phyloP scores from a whole-genome alignment of 2,888 invertebrate species.

The Andrena marginata region DNA sequence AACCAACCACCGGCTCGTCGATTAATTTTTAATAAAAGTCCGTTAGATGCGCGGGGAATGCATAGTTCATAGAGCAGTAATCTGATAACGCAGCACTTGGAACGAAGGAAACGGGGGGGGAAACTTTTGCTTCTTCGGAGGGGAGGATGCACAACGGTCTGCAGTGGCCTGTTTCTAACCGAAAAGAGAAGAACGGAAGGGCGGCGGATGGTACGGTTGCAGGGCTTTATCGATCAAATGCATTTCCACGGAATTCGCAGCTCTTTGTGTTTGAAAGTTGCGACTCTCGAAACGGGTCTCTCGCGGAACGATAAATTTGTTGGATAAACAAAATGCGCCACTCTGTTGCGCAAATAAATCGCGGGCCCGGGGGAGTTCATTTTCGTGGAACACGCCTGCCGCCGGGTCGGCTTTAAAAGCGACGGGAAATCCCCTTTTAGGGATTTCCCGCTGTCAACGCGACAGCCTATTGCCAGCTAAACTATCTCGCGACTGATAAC shows the following conservation, averaged over 20 bases:
- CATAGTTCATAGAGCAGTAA: too few relatives aligned
- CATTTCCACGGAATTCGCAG: constrained; percentile 56
- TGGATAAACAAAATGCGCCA: constrained; percentile 59
- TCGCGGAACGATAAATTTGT: constrained; percentile 59
- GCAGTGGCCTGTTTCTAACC: constrained; percentile 26
- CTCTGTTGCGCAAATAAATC: constrained; percentile 57
- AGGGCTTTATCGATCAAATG: constrained; percentile 61
- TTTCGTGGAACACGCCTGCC: constrained; percentile 26
- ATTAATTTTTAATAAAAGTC: constrained; percentile 47
- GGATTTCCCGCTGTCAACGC: constrained; percentile 16
- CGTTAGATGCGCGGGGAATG: too few relatives aligned
- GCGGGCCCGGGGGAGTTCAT: constrained; percentile 38
- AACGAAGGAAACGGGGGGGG: background rate
- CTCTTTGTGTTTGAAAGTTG: constrained; percentile 57
- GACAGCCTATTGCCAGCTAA: background rate
- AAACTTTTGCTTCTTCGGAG: constrained; percentile 25
- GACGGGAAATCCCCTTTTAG: constrained; percentile 28
- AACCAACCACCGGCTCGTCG: constrained; percentile 31
- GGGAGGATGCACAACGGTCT: constrained; percentile 14
- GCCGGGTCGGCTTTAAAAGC: constrained; percentile 29
- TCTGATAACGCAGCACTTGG: too few relatives aligned
- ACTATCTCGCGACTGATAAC: background rate
- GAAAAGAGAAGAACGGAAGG: constrained; percentile 9
- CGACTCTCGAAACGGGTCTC: constrained; percentile 39
- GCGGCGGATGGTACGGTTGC: background rate